phyloP scores from a whole-genome alignment of 2,113 vertebrate genomes.

The Sisor rabdophorus region DNA sequence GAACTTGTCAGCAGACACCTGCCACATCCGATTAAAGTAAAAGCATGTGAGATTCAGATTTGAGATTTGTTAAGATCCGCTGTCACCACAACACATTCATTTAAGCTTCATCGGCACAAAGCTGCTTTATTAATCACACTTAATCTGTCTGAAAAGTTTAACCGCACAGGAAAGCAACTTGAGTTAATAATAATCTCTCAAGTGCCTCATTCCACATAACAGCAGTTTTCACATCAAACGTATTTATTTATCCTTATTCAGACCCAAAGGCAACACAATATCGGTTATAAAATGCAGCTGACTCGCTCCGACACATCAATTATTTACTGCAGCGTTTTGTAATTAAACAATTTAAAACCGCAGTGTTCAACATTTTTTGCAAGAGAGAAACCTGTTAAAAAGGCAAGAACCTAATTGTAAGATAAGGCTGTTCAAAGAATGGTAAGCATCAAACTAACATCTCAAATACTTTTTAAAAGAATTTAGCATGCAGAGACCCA shows the following conservation, averaged over 20 bases:
- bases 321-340: constrained; percentile 2
- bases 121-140: neutral
- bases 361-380: neutral
- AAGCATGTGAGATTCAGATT: neutral
- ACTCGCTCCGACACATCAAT: constrained; percentile 13
- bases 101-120: neutral
- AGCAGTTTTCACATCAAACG: neutral
- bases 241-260: neutral
- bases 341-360: constrained; percentile 1
- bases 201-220: neutral
- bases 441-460: constrained; percentile 13
- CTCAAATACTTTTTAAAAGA: constrained; percentile 4
- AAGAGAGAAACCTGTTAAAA: no score
- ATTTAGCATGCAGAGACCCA: neutral
- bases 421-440: constrained; percentile 26
- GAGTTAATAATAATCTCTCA: constrained; percentile 1
- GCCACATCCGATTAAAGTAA: constrained; percentile 19
- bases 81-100: neutral
- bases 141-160: neutral
- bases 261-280: neutral
- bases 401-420: constrained; percentile 1
- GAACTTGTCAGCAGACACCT: constrained; percentile 76
- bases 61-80: neutral
- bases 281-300: neutral
- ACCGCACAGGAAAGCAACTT: neutral